Percentiles rank a stretch among this genome's conserved stretches.
phyloP scores from a whole-genome alignment of 2,113 vertebrate species.

The Malurus cyaneus region DNA sequence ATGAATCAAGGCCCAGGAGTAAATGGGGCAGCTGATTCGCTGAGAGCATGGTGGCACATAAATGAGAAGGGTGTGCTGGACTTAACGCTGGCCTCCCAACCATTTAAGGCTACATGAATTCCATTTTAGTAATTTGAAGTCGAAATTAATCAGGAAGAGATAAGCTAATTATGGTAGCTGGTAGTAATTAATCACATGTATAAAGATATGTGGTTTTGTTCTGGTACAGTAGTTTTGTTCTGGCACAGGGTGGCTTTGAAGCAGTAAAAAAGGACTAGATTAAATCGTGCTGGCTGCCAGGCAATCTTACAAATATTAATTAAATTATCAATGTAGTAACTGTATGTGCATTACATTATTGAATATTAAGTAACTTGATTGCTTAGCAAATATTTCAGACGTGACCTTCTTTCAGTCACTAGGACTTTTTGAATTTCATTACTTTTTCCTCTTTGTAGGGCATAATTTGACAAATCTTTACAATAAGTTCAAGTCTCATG shows the following conservation, averaged over 20 bases:
- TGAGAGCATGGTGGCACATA: not conserved
- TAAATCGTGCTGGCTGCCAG: not conserved
- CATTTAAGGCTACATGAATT: not conserved
- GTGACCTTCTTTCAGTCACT: not conserved
- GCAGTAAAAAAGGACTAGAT: not conserved
- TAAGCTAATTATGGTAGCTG: not conserved
- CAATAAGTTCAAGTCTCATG: not conserved
- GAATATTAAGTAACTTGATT: not conserved
- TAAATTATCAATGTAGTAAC: not conserved
- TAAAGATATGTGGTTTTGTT: not conserved
- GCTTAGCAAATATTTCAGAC: not conserved
- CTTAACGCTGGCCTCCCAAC: not conserved
- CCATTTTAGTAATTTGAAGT: not conserved
- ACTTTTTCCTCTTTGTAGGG: not conserved
- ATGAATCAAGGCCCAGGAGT: fast-evolving
- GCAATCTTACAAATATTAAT: not conserved
- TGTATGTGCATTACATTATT: not conserved
- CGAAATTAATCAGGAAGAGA: not conserved
- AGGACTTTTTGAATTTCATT: not conserved
- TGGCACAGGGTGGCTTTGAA: not conserved
- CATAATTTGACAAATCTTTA: not conserved
- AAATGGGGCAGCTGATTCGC: fast-evolving
- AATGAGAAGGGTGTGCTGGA: not conserved
- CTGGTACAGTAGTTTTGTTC: not conserved
- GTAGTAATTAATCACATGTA: not conserved